Evolutionary conservation across 2,797 vertebrate species (phyloP).

Genomic region (Otus scops): DNA sequence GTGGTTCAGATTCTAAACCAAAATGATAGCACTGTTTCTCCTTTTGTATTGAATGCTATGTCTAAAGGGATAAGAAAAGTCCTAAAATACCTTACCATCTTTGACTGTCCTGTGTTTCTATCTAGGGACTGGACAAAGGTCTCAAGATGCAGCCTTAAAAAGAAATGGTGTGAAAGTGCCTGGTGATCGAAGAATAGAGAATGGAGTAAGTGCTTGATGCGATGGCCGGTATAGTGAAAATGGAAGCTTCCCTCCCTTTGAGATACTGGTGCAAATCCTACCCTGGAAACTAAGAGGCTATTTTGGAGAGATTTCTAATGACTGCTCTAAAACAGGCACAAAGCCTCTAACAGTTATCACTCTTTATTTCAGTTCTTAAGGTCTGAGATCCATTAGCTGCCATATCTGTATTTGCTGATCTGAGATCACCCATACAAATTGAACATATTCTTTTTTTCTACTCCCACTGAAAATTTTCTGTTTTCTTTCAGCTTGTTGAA

Average conservation of each 20-base stretch:
- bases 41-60: background rate
- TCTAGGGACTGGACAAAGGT: slow-evolving; percentile 80
- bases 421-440: background rate
- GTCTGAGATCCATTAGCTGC: background rate
- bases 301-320: background rate
- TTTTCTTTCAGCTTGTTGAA: background rate
- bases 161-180: slow-evolving; percentile 88
- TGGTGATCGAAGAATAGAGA: slow-evolving; percentile 87
- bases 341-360: background rate
- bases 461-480: background rate
- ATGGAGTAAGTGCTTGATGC: slow-evolving; percentile 84
- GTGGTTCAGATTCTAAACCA: background rate
- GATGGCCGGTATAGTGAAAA: background rate
- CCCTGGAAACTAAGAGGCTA: background rate
- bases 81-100: background rate
- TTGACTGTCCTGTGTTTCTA: background rate
- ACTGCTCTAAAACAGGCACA: background rate
- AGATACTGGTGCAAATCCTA: background rate
- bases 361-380: background rate
- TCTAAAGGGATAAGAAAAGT: background rate
- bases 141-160: slow-evolving; percentile 82
- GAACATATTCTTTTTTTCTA: background rate
- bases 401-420: background rate
- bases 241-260: background rate
- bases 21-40: background rate